Base-by-base conservation (phyloP, 2,888 invertebrate species). In the Nudaria mundana region DNA sequence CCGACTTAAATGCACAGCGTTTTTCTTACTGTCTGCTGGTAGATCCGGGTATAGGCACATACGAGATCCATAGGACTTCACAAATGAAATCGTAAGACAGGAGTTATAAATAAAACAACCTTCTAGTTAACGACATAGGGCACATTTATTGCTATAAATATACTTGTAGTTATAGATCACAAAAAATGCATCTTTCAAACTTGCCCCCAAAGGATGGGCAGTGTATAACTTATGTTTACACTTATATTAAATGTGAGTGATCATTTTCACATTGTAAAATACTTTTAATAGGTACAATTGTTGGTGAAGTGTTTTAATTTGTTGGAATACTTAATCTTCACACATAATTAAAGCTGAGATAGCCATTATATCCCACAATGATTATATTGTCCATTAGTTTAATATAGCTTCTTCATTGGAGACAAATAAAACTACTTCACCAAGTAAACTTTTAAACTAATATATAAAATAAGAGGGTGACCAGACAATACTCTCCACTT, bases 161-260 rank as follows among this genome's bases (percentile, higher is more conserved):
- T 20, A 53, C n/a, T n/a, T n/a, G n/a, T 60, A 76, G 75, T 76
- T 76, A 78, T 73, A 77, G 71, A 81, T 77, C 78, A 76, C 77
- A 78, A 68, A 52, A 68, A 66, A 75, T 69, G 66, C 65, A 60
- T 53, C 49, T 55, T n/a, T 59, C 37, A 47, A 53, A 36, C 36
- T 55, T 38, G 31, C 52, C 52, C 33, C 5, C 23, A 13, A 24
- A 28, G 14, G 28, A 29, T 35, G 40, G 48, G 30, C 37, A 42
- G 34, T 52, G 53, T 52, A 46, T 53, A 56, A 44, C 45, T 47
- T 52, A 31, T 40, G 40, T 44, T 53, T 56, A 61, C 20, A 52
- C 10, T 13, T 42, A 44, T 24, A 35, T 44, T 40, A 46, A 41
- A 44, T 40, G 42, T 48, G 48, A 47, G 45, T 43, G 32, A 55